Evolutionary conservation across 2,888 invertebrate species (phyloP).

Genomic region (Drosophila macrothrix): DNA sequence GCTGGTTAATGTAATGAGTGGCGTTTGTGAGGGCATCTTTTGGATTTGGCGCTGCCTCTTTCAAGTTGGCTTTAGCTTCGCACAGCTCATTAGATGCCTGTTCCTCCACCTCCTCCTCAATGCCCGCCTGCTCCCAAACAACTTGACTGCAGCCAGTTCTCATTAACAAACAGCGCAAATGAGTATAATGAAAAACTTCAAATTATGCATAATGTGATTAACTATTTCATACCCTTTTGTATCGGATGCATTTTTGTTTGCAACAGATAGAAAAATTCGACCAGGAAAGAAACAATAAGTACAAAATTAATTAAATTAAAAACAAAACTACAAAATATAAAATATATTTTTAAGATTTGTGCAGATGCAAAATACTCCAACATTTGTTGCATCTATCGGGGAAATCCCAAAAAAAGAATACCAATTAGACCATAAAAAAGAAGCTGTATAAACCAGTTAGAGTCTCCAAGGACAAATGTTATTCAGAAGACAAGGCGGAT

Average conservation of each 20-base stretch:
- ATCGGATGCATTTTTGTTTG: neutral
- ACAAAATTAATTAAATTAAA: neutral
- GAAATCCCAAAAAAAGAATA: too few relatives aligned
- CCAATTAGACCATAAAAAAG: too few relatives aligned
- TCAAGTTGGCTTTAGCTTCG: constrained; percentile 56
- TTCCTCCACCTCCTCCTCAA: constrained; percentile 11
- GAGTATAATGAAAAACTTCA: constrained; percentile 28
- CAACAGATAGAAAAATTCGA: too few relatives aligned
- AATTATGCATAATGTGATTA: neutral
- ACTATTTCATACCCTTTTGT: neutral
- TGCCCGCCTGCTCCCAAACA: neutral
- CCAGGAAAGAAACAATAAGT: neutral
- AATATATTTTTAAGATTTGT: neutral
- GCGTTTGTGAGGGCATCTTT: constrained; percentile 50
- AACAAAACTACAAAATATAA: neutral
- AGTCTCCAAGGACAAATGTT: too few relatives aligned
- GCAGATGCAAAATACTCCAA: too few relatives aligned
- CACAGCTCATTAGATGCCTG: constrained; percentile 52
- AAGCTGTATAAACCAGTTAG: too few relatives aligned
- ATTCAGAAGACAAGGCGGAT: too few relatives aligned
- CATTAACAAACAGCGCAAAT: constrained; percentile 41
- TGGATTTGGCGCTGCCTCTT: constrained; percentile 73
- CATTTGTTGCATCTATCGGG: too few relatives aligned
- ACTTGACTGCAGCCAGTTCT: constrained; percentile 27
- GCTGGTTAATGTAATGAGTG: constrained; percentile 54